phyloP scores from a whole-genome alignment of 2,888 invertebrate genomes.

The Pediacus dermestoides region DNA sequence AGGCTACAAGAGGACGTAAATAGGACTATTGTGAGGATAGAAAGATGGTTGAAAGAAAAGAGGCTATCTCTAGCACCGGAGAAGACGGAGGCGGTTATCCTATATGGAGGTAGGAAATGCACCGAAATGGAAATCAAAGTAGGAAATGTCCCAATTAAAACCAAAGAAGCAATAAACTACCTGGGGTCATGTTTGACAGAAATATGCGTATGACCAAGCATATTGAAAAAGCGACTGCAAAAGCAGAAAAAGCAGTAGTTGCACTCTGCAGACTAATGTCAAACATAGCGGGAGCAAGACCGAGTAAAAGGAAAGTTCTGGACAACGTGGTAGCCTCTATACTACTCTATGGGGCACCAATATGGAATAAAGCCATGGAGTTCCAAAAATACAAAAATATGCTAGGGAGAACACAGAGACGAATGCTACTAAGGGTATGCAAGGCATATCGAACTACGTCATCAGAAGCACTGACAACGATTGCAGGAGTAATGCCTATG shows the following conservation, averaged over 20 bases:
- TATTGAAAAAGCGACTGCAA: slow-evolving; percentile 1
- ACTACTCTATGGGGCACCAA: too few relatives aligned
- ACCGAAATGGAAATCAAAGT: slow-evolving; percentile 2
- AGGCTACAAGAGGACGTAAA: neutral
- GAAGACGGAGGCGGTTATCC: slow-evolving; percentile 16
- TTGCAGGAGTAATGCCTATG: too few relatives aligned
- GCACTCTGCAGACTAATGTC: too few relatives aligned
- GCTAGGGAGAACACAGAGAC: too few relatives aligned
- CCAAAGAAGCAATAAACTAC: slow-evolving; percentile 7
- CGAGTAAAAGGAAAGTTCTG: too few relatives aligned
- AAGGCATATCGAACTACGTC: too few relatives aligned
- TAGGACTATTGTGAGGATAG: neutral
- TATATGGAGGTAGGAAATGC: slow-evolving; percentile 8
- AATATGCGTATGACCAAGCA: slow-evolving; percentile 8
- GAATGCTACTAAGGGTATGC: too few relatives aligned
- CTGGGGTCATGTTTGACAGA: slow-evolving; percentile 8
- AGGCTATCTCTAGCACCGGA: neutral
- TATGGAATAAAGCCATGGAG: too few relatives aligned
- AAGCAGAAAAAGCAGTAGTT: slow-evolving; percentile 4
- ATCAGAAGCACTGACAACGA: too few relatives aligned
- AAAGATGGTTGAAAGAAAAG: neutral
- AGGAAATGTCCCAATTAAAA: neutral
- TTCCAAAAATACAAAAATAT: too few relatives aligned
- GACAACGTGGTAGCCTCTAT: too few relatives aligned
- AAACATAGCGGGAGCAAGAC: too few relatives aligned